Percentiles rank a stretch among this genome's conserved stretches.
These are phyloP conservation scores for Notolepis coatsorum DNA, from an alignment of 2,797 vertebrate genomes.

Conservation along the genomic window DNA sequence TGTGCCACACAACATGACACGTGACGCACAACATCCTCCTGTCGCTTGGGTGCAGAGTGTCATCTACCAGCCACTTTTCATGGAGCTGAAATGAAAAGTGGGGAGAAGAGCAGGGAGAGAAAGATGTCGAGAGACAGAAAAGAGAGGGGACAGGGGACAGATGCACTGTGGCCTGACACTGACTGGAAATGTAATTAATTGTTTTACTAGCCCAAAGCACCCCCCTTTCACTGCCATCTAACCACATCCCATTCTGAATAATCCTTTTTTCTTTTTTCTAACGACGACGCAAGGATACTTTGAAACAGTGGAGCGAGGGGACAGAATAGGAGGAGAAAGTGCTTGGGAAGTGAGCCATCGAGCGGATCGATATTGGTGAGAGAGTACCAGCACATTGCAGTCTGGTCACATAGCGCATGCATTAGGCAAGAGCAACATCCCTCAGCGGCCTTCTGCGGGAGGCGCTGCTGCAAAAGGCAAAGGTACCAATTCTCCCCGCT, in stretches of 20 bases:
- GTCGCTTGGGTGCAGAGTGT: conserved; percentile 2
- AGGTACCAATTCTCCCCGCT: background rate
- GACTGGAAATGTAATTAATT: conserved; percentile 54
- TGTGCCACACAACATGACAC: background rate
- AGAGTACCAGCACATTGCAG: conserved; percentile 32
- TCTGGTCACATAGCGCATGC: conserved; percentile 59
- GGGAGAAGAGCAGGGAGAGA: background rate
- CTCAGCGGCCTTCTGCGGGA: background rate
- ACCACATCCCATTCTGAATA: conserved; percentile 27
- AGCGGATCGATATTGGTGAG: conserved; percentile 12
- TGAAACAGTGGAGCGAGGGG: conserved; percentile 18
- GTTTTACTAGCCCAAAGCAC: conserved; percentile 40
- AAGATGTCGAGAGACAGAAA: conserved; percentile 2
- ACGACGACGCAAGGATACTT: conserved; percentile 15
- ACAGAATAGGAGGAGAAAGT: background rate
- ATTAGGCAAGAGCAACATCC: conserved; percentile 20
- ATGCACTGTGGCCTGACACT: conserved; percentile 40
- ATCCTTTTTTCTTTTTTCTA: conserved; percentile 40
- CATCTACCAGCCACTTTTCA: conserved; percentile 40
- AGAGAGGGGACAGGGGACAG: conserved; percentile 25
- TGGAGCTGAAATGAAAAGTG: conserved; percentile 29
- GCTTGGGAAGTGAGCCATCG: conserved; percentile 1
- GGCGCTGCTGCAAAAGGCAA: background rate
- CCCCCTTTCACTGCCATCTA: background rate
- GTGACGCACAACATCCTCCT: conserved; percentile 9